Evolutionary conservation across 2,113 vertebrate genomes (phyloP).

Genomic region (Megalops atlanticus): DNA sequence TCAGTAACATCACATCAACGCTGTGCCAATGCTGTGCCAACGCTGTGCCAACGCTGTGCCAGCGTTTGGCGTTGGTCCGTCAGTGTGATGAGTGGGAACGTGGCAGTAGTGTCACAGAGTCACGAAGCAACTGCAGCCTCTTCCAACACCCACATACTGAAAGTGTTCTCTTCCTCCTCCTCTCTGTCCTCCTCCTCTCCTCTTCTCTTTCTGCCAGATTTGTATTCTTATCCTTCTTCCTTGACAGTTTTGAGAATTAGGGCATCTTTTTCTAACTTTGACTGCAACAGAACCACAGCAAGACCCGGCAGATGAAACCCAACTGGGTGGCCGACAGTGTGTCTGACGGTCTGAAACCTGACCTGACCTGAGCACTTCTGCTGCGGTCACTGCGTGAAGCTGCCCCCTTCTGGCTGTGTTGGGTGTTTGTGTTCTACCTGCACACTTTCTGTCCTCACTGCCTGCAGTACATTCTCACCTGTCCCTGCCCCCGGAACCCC

Average conservation of each 20-base stretch:
- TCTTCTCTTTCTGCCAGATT: not conserved
- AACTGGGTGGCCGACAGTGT: too few relatives aligned
- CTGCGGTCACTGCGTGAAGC: too few relatives aligned
- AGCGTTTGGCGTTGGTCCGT: too few relatives aligned
- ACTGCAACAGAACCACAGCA: not conserved
- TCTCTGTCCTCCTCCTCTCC: not conserved
- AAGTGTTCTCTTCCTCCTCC: not conserved
- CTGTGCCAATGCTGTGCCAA: too few relatives aligned
- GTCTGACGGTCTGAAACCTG: too few relatives aligned
- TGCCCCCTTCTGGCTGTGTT: too few relatives aligned
- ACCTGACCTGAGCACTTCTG: too few relatives aligned
- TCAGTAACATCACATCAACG: not conserved
- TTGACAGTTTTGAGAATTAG: too few relatives aligned
- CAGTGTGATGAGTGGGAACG: constrained; percentile 55
- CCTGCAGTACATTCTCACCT: not conserved
- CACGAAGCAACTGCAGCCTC: constrained; percentile 21
- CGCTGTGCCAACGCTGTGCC: not conserved
- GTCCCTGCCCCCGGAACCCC: not conserved
- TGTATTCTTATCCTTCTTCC: not conserved
- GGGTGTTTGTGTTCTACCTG: too few relatives aligned
- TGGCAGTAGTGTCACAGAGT: constrained; percentile 50
- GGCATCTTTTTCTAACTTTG: not conserved
- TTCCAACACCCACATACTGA: not conserved
- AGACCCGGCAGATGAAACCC: not conserved
- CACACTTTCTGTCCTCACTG: too few relatives aligned